Evolutionary conservation across 2,113 vertebrate species (phyloP).

Genomic region (Helogale parvula): DNA sequence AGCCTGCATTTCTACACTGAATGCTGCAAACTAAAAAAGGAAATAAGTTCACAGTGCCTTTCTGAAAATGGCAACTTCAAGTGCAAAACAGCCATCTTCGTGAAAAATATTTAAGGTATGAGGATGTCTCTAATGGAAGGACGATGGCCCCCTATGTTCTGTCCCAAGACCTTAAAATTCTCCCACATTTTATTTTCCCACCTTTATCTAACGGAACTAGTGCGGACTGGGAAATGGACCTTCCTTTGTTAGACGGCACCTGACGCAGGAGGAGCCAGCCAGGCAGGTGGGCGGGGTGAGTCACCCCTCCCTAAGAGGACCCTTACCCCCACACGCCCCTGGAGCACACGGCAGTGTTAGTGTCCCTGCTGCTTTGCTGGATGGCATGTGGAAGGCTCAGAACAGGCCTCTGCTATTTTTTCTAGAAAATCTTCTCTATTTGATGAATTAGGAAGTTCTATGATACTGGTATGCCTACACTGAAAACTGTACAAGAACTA

Average conservation of each 20-base stretch:
- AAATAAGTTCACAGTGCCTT: background rate
- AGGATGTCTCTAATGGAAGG: background rate
- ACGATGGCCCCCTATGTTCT: background rate
- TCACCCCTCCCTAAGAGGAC: background rate
- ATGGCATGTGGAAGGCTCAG: background rate
- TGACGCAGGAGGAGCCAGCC: background rate
- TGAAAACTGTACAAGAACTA: background rate
- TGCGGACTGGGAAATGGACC: background rate
- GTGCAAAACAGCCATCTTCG: background rate
- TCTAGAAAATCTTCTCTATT: constrained; percentile 3
- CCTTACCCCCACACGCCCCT: background rate
- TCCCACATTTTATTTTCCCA: background rate
- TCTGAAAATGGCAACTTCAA: background rate
- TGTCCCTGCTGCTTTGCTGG: background rate
- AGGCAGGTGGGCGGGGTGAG: background rate
- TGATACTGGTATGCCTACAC: background rate
- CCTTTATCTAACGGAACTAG: background rate
- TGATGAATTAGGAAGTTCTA: background rate
- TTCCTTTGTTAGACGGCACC: background rate
- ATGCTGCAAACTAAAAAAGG: background rate
- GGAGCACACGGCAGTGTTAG: no score
- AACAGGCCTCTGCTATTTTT: background rate
- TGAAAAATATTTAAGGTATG: background rate
- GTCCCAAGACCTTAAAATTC: background rate
- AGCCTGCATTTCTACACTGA: background rate